Conservation (phyloP, 2,113 vertebrate species). For the Calypte anna region DNA sequence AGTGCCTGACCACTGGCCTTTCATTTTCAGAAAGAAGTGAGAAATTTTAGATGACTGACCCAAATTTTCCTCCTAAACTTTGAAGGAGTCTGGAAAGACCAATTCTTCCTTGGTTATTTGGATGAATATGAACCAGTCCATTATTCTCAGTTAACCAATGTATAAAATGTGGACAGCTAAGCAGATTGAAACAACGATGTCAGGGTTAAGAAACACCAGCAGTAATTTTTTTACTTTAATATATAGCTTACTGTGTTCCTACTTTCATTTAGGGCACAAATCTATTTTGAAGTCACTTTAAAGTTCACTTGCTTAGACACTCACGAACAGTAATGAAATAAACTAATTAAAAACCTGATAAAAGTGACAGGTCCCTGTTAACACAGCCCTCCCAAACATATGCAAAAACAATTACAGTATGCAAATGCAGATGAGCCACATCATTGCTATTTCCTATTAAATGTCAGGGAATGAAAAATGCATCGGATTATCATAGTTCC, state of each 20-base stretch:
- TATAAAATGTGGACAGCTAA: background rate
- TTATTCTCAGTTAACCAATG: background rate
- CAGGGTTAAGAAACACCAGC: background rate
- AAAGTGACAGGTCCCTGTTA: constrained; percentile 24
- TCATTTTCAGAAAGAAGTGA: background rate
- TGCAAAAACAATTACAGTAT: constrained; percentile 51
- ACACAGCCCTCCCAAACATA: constrained; percentile 1
- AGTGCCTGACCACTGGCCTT: background rate
- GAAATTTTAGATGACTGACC: background rate
- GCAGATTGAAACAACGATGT: background rate
- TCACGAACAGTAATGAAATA: background rate
- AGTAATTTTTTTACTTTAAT: background rate
- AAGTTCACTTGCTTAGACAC: background rate
- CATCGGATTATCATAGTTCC: background rate
- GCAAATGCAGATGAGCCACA: constrained; percentile 54
- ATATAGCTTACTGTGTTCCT: background rate
- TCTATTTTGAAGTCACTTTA: background rate
- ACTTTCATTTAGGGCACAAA: background rate
- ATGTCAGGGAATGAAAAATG: constrained; percentile 41
- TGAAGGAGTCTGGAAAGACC: background rate
- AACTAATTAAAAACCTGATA: constrained; percentile 24
- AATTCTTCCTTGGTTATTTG: background rate
- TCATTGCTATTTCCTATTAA: constrained; percentile 11
- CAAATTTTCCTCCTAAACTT: background rate
- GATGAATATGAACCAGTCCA: background rate